Percentiles rank a stretch among this genome's conserved stretches.
Evolutionary conservation across 53 echinoderm and acorn worm genomes (phyloP).

Genomic region (Zoroaster sp.): DNA sequence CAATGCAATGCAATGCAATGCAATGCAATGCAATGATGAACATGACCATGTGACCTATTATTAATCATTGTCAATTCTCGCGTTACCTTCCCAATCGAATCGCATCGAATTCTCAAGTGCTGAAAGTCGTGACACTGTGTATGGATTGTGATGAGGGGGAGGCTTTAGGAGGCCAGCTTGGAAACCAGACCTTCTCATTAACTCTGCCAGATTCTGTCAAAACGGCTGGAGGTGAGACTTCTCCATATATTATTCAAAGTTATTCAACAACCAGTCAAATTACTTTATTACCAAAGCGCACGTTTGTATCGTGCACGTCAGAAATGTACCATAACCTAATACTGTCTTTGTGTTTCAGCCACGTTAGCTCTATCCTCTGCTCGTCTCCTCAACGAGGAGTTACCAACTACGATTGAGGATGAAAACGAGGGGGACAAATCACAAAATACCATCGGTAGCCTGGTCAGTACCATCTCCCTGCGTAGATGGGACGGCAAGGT

Average conservation of each 20-base stretch:
- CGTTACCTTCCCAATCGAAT: too few relatives aligned
- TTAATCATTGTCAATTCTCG: too few relatives aligned
- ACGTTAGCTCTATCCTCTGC: constrained; percentile 41
- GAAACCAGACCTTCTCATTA: constrained; percentile 58
- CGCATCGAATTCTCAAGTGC: neutral
- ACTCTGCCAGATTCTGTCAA: constrained; percentile 47
- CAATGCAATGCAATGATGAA: too few relatives aligned
- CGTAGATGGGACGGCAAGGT: constrained; percentile 49
- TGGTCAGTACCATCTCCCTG: constrained; percentile 67
- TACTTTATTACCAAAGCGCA: too few relatives aligned
- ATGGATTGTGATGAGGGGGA: constrained; percentile 3
- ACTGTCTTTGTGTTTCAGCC: constrained; percentile 17
- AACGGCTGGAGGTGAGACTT: constrained; percentile 60
- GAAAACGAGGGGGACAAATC: neutral
- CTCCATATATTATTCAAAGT: neutral
- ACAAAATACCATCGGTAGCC: constrained; percentile 44
- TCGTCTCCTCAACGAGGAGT: constrained; percentile 31
- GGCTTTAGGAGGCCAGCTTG: constrained; percentile 45
- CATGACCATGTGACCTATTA: too few relatives aligned
- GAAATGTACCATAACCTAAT: too few relatives aligned
- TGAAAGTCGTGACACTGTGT: constrained; percentile 36
- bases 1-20: too few relatives aligned
- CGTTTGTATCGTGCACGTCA: too few relatives aligned
- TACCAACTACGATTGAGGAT: constrained; percentile 26
- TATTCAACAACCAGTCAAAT: neutral